Conservation (phyloP, 2,888 invertebrate species). For the Periphyllus acericola region DNA sequence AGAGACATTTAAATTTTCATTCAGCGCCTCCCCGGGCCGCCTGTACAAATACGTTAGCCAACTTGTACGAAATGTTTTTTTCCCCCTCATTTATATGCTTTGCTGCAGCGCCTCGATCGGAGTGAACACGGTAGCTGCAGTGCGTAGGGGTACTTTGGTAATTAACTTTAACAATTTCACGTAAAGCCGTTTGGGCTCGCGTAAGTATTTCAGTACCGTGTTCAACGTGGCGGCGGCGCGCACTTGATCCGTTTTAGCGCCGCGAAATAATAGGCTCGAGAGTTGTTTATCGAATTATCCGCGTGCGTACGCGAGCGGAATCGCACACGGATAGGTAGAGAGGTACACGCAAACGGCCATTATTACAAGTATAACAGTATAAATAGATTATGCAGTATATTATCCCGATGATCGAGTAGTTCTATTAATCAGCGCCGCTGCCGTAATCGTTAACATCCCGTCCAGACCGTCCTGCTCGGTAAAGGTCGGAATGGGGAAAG, state of each 20-base stretch:
- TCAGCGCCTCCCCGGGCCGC: neutral
- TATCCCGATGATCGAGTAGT: too few relatives aligned
- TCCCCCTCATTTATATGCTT: neutral
- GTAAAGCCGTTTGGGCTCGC: neutral
- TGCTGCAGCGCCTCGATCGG: neutral
- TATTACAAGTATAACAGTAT: too few relatives aligned
- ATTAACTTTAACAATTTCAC: neutral
- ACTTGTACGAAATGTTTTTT: neutral
- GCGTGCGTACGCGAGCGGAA: neutral
- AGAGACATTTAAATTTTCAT: neutral
- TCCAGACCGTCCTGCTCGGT: too few relatives aligned
- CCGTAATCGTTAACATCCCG: too few relatives aligned
- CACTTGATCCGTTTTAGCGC: neutral
- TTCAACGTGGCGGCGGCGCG: neutral
- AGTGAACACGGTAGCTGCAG: too few relatives aligned
- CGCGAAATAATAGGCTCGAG: too few relatives aligned
- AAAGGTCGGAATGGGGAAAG: too few relatives aligned
- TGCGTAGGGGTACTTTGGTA: neutral
- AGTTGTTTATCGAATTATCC: neutral
- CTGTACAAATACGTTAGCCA: neutral
- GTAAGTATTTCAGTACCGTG: neutral
- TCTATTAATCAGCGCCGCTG: too few relatives aligned
- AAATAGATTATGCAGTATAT: too few relatives aligned
- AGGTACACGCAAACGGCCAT: too few relatives aligned
- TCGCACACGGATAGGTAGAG: too few relatives aligned